Percentiles rank a stretch among this genome's conserved stretches.
These are phyloP conservation scores for Cryptoleucopteryx plumbea DNA, from an alignment of 2,113 vertebrate species.

Conservation along the genomic window DNA sequence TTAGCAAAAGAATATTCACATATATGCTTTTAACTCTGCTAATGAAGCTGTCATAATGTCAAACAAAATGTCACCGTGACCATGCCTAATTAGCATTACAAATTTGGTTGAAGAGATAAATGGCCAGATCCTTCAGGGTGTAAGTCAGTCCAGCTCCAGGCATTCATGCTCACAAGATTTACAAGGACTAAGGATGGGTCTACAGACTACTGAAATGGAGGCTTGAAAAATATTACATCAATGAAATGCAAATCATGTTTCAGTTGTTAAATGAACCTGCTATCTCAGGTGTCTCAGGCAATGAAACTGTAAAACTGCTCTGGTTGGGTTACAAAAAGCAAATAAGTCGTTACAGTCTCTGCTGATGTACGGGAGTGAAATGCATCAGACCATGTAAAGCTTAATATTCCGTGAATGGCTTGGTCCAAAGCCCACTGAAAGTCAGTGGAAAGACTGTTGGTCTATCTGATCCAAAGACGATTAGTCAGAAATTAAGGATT, in stretches of 20 bases:
- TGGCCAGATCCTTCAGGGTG: background rate
- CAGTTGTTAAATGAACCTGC: conserved; percentile 20
- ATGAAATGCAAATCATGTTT: background rate
- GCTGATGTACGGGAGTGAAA: background rate
- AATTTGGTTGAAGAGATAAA: conserved; percentile 44
- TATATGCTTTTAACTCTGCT: conserved; percentile 52
- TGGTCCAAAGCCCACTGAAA: background rate
- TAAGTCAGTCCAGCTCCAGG: background rate
- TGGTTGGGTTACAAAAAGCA: background rate
- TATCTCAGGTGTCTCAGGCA: conserved; percentile 18
- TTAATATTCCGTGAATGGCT: conserved; percentile 3
- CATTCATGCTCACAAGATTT: background rate
- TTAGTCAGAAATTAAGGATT: background rate
- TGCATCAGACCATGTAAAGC: background rate
- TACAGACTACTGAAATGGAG: background rate
- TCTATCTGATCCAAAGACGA: background rate
- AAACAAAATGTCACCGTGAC: conserved; percentile 54
- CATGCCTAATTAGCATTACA: conserved; percentile 53
- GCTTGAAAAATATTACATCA: background rate
- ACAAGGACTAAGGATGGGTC: background rate
- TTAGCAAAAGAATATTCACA: background rate
- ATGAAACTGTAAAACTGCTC: background rate
- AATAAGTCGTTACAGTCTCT: background rate
- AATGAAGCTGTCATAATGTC: conserved; percentile 37
- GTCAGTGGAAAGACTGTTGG: background rate